Base-by-base conservation (phyloP, 2,113 vertebrate species). In the Chionomys nivalis region DNA sequence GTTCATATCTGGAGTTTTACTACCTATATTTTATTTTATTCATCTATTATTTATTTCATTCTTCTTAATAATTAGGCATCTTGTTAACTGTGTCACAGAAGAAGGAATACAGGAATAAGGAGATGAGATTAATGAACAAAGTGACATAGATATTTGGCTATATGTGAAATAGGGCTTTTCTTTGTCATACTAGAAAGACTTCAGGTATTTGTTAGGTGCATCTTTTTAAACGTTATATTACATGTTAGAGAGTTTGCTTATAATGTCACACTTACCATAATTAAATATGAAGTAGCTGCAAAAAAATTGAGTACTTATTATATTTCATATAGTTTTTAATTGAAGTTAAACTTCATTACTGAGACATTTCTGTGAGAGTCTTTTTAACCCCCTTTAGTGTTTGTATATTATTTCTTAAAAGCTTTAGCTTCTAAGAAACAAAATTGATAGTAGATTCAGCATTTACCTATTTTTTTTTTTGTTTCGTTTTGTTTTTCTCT, bases 21-120 rank as follows among this genome's bases (percentile, higher is more conserved):
- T 61, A 88, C 63, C 26, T 95, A 10, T 68, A 33, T 68, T 68
- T 68, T 31, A n/a, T 87, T 89, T 93, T 91, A 31, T 76, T 88
- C 73, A 24, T 6, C 85, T 70, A 61, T 68, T 33, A 68, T 68
- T 31, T n/a, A 63, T 86, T 49, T 87, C 42, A 82, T 86, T 26
- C 31, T 93, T 93, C 42, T 78, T 33, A 16, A 36, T 24, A 76
- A 68, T 17, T 39, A 44, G 28, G 52, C 77, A 52, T 36, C 31
- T 78, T 78, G 76, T 79, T 52, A 76, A 49, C 76, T 36, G 1
- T 31, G 28, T 87, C 44, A 73, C 36, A 90, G 6, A 58, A 39
- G 72, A 92, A 82, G n/a, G 55, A 58, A 44, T 85, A 44, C 44
- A 85, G 65, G 39, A 36, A 82, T 55, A 70, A 36, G 39, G 6